A percentile compares a stretch with the other conserved stretches of the same genome.
Evolutionary conservation across 2,888 invertebrate species (phyloP).

Genomic region (Stenotaenia linearis): DNA sequence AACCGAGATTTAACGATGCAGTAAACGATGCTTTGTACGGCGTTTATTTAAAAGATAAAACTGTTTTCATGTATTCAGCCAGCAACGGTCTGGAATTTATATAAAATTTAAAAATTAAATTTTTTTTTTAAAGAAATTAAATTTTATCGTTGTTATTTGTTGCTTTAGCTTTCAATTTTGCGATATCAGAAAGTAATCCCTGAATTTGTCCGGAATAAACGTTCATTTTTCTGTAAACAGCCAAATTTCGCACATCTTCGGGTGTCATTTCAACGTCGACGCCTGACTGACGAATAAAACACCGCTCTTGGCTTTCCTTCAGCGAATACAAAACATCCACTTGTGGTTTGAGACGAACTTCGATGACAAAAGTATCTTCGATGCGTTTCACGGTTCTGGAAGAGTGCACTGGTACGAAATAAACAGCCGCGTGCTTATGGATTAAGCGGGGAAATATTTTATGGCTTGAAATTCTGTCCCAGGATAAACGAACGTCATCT

Average conservation of each 20-base stretch:
- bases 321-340: neutral
- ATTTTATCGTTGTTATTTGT: neutral
- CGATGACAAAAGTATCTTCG: neutral
- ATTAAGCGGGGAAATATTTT: neutral
- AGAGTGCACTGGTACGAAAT: neutral
- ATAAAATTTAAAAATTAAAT: neutral
- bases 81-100: constrained; percentile 6
- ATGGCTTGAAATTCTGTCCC: neutral
- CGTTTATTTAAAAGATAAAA: neutral
- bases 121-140: neutral
- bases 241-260: neutral
- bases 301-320: neutral
- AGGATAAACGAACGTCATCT: neutral
- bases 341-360: neutral
- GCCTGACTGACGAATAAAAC: neutral
- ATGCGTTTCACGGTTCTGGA: neutral
- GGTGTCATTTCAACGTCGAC: neutral
- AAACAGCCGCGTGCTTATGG: neutral
- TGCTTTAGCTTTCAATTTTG: neutral
- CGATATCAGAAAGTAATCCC: neutral
- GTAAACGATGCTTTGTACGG: constrained; percentile 26
- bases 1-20: constrained; percentile 16
- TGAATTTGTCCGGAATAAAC: neutral
- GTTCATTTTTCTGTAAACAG: neutral
- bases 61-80: neutral